Base-by-base conservation (phyloP, 2,888 invertebrate genomes). In the Flexamia atlantica region DNA sequence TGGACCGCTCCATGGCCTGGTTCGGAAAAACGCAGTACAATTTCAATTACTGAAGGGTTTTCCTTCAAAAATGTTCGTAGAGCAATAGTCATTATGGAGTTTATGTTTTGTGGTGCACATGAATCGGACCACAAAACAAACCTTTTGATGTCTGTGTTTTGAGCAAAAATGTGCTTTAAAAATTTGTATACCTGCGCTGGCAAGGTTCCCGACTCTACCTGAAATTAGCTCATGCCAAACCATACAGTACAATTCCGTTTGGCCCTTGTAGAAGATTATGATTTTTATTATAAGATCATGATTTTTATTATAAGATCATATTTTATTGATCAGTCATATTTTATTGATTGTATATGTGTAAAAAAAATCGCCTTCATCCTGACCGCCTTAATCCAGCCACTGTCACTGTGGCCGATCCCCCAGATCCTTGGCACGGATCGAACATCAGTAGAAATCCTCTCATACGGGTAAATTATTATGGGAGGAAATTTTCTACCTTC, bases 381-480 rank as follows among this genome's bases (percentile, higher is more conserved):
- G n/a, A n/a, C 83, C n/a, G 30, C 30, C n/a, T 50, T 60, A 60
- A 80, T 82, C 74, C 84, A 81, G 4, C 84, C 84, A 46, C 12
- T 79, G n/a, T 79, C 79, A 28, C 50, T 50, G 53, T 79, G 79
- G n/a, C 79, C 79, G 53, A 79, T 79, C 7, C 50, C 53, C 79
- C 79, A 60, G 2, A 2, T 7, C 2, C 23, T 23, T 7, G 60
- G 60, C 2, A 60, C 60, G 3, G 25, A 28, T 28, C 12, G 50
- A 14, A 28, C 30, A 17, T 10, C 28, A 14, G 32, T 20, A 14
- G 25, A 53, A 14, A 79, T 5, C 50, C 83, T 89, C 86, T 89
- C 88, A 85, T 90, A 88, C 0, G 89, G 88, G 87, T 88, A 90
- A 36, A 90, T 88, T 4, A 90, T 86, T 88, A 90, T 88, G 32